These are phyloP conservation scores for Idaea dimidiata DNA, from an alignment of 2,888 invertebrate genomes.

Conservation along the genomic window DNA sequence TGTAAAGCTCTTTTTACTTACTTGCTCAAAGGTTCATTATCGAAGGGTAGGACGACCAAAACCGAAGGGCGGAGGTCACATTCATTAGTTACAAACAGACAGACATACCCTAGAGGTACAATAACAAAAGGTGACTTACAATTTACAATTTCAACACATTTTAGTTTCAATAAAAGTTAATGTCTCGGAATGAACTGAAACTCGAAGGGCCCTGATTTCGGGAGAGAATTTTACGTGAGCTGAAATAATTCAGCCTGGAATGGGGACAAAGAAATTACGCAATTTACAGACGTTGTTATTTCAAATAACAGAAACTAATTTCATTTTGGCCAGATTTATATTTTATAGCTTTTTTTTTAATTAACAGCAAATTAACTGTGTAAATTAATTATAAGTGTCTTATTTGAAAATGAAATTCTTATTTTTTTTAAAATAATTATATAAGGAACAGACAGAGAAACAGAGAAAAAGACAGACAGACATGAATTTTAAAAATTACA, in stretches of 20 bases:
- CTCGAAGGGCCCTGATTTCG: background rate
- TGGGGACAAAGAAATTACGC: background rate
- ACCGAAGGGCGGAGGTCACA: background rate
- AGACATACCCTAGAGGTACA: background rate
- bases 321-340: background rate
- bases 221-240: background rate
- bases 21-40: background rate
- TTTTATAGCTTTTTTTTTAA: too few species aligned
- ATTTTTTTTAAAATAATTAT: too few species aligned
- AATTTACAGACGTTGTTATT: background rate
- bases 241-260: background rate
- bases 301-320: background rate
- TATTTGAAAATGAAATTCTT: too few species aligned
- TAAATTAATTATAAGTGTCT: too few species aligned
- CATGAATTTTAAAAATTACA: too few species aligned
- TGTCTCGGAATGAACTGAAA: background rate
- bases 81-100: background rate
- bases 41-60: background rate
- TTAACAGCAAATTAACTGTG: too few species aligned
- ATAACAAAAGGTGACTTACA: background rate
- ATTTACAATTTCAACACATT: background rate
- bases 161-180: background rate
- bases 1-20: background rate
- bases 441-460: too few species aligned
- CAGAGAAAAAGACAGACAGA: too few species aligned